Conservation (phyloP, 2,888 invertebrate species). For the Tenthredo mesomela region DNA sequence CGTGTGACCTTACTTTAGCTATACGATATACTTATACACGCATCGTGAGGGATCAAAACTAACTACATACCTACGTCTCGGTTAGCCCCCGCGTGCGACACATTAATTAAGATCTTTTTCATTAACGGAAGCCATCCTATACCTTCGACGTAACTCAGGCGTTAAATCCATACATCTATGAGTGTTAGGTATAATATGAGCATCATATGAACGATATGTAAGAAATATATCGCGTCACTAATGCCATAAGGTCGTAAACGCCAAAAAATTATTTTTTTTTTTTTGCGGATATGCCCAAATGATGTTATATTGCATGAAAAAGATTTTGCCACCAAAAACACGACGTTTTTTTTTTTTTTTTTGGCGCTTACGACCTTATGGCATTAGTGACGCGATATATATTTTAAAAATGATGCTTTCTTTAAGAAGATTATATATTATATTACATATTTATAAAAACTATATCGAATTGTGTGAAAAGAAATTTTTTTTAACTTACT, state of each 20-base stretch:
- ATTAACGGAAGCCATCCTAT: conserved; percentile 18
- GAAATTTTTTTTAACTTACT: no score
- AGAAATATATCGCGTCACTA: no score
- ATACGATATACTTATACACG: conserved; percentile 1
- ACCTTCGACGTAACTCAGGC: conserved; percentile 12
- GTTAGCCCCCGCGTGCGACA: conserved; percentile 2
- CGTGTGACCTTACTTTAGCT: conserved; percentile 18
- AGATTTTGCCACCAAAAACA: no score
- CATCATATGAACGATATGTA: background rate
- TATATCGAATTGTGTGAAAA: background rate
- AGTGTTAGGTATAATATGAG: background rate
- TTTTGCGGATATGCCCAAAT: no score
- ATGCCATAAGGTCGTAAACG: no score
- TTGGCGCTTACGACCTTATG: no score
- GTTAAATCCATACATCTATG: background rate
- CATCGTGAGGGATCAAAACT: background rate
- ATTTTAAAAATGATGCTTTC: background rate
- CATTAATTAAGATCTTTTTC: conserved; percentile 42
- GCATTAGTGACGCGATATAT: no score
- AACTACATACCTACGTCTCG: background rate
- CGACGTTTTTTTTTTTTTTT: no score
- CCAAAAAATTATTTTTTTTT: no score
- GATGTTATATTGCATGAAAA: no score
- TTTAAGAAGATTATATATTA: no score
- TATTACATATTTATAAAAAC: background rate